phyloP scores from a whole-genome alignment of 2,888 invertebrate species.

The Tinea pellionella region DNA sequence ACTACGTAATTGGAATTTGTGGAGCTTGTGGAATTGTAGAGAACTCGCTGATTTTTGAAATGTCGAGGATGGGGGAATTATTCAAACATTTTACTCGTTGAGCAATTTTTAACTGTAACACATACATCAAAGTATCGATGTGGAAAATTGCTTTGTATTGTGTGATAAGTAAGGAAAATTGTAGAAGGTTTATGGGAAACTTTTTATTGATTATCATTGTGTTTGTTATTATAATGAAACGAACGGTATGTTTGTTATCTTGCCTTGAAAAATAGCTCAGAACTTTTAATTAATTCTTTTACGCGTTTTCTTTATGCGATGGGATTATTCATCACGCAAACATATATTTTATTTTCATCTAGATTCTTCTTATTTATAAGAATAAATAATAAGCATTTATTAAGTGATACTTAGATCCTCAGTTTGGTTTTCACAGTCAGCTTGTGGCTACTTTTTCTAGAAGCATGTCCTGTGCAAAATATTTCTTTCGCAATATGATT shows the following conservation, averaged over 20 bases:
- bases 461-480: neutral
- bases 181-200: too few relatives aligned
- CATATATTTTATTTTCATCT: too few relatives aligned
- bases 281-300: too few relatives aligned
- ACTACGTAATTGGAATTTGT: slow-evolving; percentile 1
- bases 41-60: neutral
- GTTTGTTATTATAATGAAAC: too few relatives aligned
- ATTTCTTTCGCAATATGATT: neutral
- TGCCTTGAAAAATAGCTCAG: too few relatives aligned
- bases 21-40: neutral
- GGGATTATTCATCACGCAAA: too few relatives aligned
- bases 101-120: neutral
- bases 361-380: too few relatives aligned
- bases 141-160: neutral
- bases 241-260: too few relatives aligned
- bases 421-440: neutral
- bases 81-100: neutral
- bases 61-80: neutral
- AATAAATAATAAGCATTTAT: too few relatives aligned
- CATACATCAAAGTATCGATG: neutral
- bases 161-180: neutral
- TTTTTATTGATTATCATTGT: neutral
- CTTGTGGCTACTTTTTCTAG: neutral
- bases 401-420: too few relatives aligned
- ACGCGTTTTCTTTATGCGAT: too few relatives aligned